Evolutionary conservation across 2,797 vertebrate genomes (phyloP).

Genomic region (Erethizon dorsatum): DNA sequence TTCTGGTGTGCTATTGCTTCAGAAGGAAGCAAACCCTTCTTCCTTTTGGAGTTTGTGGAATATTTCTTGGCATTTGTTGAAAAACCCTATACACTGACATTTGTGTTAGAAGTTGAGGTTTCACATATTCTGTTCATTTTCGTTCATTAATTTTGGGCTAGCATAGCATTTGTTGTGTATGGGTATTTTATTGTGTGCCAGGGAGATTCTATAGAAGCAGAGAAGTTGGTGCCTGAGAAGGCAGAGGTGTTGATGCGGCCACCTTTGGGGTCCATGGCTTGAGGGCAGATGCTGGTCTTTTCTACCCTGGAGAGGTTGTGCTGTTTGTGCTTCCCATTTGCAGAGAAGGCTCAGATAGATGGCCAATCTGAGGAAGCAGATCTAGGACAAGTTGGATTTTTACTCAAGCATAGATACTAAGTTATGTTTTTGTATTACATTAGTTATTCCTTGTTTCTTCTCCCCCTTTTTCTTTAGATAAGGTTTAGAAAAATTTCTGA

Average conservation of each 20-base stretch:
- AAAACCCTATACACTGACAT: neutral
- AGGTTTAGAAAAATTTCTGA: neutral
- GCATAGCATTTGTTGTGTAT: neutral
- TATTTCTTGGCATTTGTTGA: slow-evolving; percentile 42
- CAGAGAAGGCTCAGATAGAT: neutral
- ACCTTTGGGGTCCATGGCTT: neutral
- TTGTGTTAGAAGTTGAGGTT: slow-evolving; percentile 34
- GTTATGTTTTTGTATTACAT: neutral
- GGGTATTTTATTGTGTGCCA: neutral
- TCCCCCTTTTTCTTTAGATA: neutral
- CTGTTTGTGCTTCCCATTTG: neutral
- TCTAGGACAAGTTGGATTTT: neutral
- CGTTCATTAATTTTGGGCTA: neutral
- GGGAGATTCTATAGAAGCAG: neutral
- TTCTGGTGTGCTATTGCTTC: neutral
- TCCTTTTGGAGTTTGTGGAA: slow-evolving; percentile 38
- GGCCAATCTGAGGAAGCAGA: neutral
- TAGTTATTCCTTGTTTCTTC: neutral
- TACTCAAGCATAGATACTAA: neutral
- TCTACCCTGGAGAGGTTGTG: neutral
- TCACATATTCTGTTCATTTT: neutral
- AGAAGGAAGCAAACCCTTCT: neutral
- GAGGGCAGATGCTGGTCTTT: neutral
- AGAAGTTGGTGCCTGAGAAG: neutral
- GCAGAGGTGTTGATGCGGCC: neutral